phyloP scores from a whole-genome alignment of 2,113 vertebrate genomes.

The Trematomus loennbergii region DNA sequence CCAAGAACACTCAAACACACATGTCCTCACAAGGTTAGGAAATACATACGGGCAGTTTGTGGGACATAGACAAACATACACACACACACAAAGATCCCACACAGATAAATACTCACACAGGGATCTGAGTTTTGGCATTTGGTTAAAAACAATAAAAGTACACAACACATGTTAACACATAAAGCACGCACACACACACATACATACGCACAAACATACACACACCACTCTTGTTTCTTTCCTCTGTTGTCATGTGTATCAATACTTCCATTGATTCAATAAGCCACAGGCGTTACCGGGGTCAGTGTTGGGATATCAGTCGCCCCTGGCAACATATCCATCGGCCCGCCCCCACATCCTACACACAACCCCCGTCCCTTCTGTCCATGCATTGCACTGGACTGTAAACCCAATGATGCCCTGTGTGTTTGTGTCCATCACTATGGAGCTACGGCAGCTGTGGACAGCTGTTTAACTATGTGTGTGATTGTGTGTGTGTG shows the following conservation, averaged over 20 bases:
- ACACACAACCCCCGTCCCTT: constrained; percentile 59
- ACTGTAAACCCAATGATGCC: constrained; percentile 45
- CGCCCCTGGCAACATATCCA: constrained; percentile 72
- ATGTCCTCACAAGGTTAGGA: neutral
- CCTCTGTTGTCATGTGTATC: constrained; percentile 67
- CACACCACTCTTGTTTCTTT: constrained; percentile 14
- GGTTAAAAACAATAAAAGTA: neutral
- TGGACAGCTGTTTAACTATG: constrained; percentile 19
- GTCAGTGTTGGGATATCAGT: constrained; percentile 80
- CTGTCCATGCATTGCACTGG: constrained; percentile 59
- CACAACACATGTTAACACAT: neutral
- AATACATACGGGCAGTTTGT: neutral
- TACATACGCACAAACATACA: neutral
- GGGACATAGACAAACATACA: neutral
- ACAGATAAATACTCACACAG: neutral
- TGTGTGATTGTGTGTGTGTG: neutral
- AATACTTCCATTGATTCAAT: constrained; percentile 80
- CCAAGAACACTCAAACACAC: neutral
- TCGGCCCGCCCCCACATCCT: constrained; percentile 60
- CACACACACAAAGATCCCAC: neutral
- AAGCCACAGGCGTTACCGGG: constrained; percentile 57
- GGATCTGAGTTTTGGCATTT: neutral
- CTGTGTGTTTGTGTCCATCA: constrained; percentile 44
- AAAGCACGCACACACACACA: constrained; percentile 12
- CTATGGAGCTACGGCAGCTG: constrained; percentile 52